Evolutionary conservation across 2,113 vertebrate genomes (phyloP).

Genomic region (Procavia capensis): DNA sequence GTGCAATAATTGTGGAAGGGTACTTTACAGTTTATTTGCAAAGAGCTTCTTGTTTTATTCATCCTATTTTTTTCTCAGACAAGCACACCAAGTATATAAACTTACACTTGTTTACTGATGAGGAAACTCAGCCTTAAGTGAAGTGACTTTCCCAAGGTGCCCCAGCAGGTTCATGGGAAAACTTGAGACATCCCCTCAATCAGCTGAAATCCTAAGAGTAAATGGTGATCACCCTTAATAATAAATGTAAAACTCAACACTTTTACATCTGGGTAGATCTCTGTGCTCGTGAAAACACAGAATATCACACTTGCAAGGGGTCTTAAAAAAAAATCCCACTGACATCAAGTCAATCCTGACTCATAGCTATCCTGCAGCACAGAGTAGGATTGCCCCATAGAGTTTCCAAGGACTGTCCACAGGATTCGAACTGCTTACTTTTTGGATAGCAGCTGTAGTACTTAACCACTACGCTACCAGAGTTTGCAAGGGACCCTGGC

Average conservation of each 20-base stretch:
- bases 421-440: too few species aligned
- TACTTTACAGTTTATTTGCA: constrained; percentile 14
- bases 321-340: too few species aligned
- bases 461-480: too few species aligned
- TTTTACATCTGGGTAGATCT: background rate
- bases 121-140: background rate
- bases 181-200: background rate
- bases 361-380: too few species aligned
- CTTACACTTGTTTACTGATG: background rate
- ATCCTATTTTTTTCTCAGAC: constrained; percentile 22
- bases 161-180: background rate
- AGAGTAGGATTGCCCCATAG: too few species aligned
- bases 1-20: background rate
- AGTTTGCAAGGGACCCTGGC: background rate
- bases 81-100: background rate
- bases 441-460: too few species aligned
- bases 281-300: background rate
- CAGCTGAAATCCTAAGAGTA: background rate
- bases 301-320: background rate
- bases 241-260: background rate
- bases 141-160: constrained; percentile 30
- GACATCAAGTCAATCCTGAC: too few species aligned
- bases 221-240: background rate
- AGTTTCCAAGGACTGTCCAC: too few species aligned
- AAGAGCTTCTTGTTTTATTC: constrained; percentile 44